Base-by-base conservation (phyloP, 1,140 invertebrate genomes). In the Luehdorfia chinensis region DNA sequence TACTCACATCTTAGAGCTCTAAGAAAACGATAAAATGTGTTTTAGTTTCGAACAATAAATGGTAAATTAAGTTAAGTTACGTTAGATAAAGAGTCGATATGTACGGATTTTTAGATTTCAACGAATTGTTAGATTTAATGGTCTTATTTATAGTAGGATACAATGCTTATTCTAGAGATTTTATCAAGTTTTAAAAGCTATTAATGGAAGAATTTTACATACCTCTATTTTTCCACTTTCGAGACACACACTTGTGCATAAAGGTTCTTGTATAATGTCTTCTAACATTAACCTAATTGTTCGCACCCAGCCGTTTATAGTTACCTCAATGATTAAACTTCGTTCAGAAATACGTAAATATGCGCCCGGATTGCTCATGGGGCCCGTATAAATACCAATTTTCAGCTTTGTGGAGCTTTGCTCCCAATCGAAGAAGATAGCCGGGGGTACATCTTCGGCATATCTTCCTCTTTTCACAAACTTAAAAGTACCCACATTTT, bases 341-440 rank as follows among this genome's bases (percentile, higher is more conserved):
- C 73, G 69, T 14, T 75, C 73, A 1, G 65, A 51, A 25, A 84
- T 64, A 21, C 70, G 63, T 1, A 87, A 63, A 43, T 79, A 66
- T 1, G 81, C 59, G 8, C 88, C 88, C 0, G 88, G 89, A 80
- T 91, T 92, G 1, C 87, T 87, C 47, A 88, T 80, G 6, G 86
- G 67, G 47, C 89, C 88, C 4, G 90, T 91, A 67, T 92, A 92
- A 64, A 93, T 89, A 53, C 89, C 89, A 12, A 93, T 73, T 0
- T 89, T 90, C 5, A 93, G 66, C 49, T 88, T 88, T 21, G 87
- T 81, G 6, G 87, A 81, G 56, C 91, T 92, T 73, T 93, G 92
- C 50, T 92, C 92, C 92, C 92, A 93, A 75, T 93, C 92, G 48
- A 90, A 91, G 14, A 89, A 76, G n/a, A 89, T 87, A 34, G 88